A percentile compares a stretch with the other conserved stretches of the same genome.
These are phyloP conservation scores for Columba janthina DNA, from an alignment of 2,113 vertebrate genomes.

Conservation along the genomic window DNA sequence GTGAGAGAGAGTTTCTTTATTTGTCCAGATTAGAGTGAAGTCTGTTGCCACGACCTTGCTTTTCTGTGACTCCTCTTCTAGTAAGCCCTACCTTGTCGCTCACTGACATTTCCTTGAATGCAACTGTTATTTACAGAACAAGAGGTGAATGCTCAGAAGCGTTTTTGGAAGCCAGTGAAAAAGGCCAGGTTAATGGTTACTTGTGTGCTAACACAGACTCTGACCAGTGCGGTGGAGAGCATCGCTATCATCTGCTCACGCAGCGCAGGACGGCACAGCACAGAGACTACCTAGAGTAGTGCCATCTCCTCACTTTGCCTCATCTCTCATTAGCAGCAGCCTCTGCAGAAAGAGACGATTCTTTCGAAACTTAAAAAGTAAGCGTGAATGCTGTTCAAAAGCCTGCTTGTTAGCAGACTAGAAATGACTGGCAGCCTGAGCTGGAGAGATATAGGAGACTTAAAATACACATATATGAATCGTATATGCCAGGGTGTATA, in stretches of 20 bases:
- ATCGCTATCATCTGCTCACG: not conserved
- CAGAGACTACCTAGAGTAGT: not conserved
- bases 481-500: not conserved
- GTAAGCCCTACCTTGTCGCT: not conserved
- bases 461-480: conserved; percentile 42
- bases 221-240: not conserved
- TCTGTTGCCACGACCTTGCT: not conserved
- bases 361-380: conserved; percentile 51
- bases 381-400: conserved; percentile 51
- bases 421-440: conserved; percentile 48
- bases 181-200: conserved; percentile 68
- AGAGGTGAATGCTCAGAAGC: conserved; percentile 40
- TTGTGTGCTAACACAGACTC: conserved; percentile 61
- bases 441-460: conserved; percentile 43
- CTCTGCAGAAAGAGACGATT: conserved; percentile 21
- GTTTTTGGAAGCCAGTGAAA: not conserved
- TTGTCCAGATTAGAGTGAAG: not conserved
- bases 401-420: conserved; percentile 45
- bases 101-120: conserved; percentile 28
- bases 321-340: conserved; percentile 60
- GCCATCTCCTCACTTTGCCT: not conserved
- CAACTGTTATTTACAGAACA: not conserved
- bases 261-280: not conserved
- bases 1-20: not conserved
- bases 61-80: not conserved